These are phyloP conservation scores for Dicrurus megarhynchus DNA, from an alignment of 2,113 vertebrate genomes.

Conservation along the genomic window DNA sequence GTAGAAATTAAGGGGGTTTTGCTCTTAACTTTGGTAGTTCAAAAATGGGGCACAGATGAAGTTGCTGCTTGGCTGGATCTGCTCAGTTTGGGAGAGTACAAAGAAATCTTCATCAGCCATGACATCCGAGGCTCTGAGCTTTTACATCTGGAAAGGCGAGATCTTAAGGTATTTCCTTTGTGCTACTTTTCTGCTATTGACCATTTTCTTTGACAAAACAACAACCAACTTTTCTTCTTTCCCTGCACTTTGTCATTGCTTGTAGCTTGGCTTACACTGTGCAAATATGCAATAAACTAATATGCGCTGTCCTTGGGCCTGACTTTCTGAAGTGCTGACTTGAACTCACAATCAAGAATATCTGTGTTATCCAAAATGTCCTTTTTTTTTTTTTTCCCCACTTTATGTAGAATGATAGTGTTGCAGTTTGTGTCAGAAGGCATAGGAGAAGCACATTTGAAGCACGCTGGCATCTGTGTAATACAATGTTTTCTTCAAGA, in stretches of 20 bases:
- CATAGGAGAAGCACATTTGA: not conserved
- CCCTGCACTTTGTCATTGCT: conserved; percentile 66
- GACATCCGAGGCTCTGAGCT: conserved; percentile 99
- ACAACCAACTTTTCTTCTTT: conserved; percentile 58
- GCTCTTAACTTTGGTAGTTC: conserved; percentile 97
- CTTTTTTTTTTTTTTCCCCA: not conserved
- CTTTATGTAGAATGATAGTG: not conserved
- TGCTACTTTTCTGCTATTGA: conserved; percentile 77
- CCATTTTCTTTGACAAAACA: conserved; percentile 65
- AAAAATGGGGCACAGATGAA: conserved; percentile 99
- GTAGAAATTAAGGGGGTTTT: conserved; percentile 91
- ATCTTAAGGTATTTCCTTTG: conserved; percentile 95
- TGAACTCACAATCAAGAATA: conserved; percentile 8
- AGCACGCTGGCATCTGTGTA: not conserved
- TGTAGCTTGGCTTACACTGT: conserved; percentile 75
- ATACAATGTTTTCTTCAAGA: not conserved
- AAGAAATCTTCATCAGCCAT: conserved; percentile 96
- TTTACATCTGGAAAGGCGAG: conserved; percentile 98
- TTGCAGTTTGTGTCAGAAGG: conserved; percentile 4
- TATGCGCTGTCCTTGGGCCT: conserved; percentile 38
- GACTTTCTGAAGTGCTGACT: conserved; percentile 49
- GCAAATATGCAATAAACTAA: conserved; percentile 60
- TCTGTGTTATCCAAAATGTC: not conserved
- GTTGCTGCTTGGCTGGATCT: conserved; percentile 99
- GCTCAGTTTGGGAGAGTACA: conserved; percentile 99